A percentile compares a stretch with the other conserved stretches of the same genome.
Conservation (phyloP, 2,888 invertebrate genomes). For the Habrosyne pyritoides region DNA sequence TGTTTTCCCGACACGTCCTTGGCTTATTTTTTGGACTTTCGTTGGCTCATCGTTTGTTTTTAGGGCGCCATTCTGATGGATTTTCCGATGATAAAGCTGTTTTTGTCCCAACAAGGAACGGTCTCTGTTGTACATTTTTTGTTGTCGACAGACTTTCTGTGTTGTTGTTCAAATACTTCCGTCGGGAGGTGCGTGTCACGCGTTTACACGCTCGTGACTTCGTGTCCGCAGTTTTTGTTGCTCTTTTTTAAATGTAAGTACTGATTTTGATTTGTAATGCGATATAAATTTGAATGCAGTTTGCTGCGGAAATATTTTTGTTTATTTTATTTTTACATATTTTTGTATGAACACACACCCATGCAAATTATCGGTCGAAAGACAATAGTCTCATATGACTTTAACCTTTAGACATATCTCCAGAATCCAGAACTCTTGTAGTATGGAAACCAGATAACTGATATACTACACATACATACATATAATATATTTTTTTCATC, state of each 20-base stretch:
- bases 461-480: too few species aligned
- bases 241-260: background rate
- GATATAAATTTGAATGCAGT: background rate
- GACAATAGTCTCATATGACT: too few species aligned
- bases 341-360: too few species aligned
- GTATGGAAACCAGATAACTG: too few species aligned
- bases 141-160: conserved; percentile 25
- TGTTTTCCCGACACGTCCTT: conserved; percentile 26
- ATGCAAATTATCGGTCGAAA: too few species aligned
- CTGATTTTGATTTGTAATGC: background rate
- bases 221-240: background rate
- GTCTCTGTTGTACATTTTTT: conserved; percentile 25
- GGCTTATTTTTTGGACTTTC: conserved; percentile 30
- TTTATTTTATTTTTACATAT: too few species aligned
- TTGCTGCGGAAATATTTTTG: background rate
- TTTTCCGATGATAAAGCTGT: conserved; percentile 44
- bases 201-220: background rate
- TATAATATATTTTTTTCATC: too few species aligned
- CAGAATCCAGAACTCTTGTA: too few species aligned
- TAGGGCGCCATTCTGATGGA: conserved; percentile 33
- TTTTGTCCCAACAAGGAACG: conserved; percentile 27
- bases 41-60: conserved; percentile 47
- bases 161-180: conserved; percentile 31
- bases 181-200: background rate
- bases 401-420: too few species aligned